Conservation (phyloP, 1,140 invertebrate species). For the Coelopa frigida region DNA sequence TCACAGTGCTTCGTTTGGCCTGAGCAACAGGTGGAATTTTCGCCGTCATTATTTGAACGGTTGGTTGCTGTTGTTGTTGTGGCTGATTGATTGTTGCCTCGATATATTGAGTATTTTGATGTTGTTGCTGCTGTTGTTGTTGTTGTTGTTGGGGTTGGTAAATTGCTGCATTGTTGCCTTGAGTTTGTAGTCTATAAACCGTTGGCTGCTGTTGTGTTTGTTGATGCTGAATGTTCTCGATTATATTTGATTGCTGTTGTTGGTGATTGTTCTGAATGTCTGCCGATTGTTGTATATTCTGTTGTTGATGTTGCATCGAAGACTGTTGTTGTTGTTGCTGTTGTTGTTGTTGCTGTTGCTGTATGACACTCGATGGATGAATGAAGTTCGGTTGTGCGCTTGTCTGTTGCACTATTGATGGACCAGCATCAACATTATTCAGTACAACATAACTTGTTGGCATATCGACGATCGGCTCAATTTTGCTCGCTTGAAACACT, state of each 20-base stretch:
- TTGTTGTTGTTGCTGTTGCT: slow-evolving; percentile 11
- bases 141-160: slow-evolving; percentile 21
- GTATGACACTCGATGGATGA: slow-evolving; percentile 25
- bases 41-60: slow-evolving; percentile 9
- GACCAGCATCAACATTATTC: slow-evolving; percentile 48
- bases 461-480: slow-evolving; percentile 69
- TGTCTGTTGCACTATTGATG: slow-evolving; percentile 14
- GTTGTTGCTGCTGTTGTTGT: slow-evolving; percentile 3
- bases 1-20: slow-evolving; percentile 17
- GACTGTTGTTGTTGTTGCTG: slow-evolving; percentile 7
- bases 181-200: slow-evolving; percentile 1
- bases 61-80: slow-evolving; percentile 5
- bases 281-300: slow-evolving; percentile 25
- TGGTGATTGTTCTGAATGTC: slow-evolving; percentile 10
- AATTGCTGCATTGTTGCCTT: neutral
- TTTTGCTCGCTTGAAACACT: slow-evolving; percentile 64
- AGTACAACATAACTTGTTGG: slow-evolving; percentile 63
- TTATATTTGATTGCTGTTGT: too few species aligned
- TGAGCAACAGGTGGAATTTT: slow-evolving; percentile 32
- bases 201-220: slow-evolving; percentile 1
- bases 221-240: too few species aligned
- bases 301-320: slow-evolving; percentile 5
- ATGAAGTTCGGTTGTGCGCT: slow-evolving; percentile 16
- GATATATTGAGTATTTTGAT: slow-evolving; percentile 18
- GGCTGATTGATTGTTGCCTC: slow-evolving; percentile 18